phyloP scores from a whole-genome alignment of 2,888 invertebrate genomes.

The Cephus pygmeus region DNA sequence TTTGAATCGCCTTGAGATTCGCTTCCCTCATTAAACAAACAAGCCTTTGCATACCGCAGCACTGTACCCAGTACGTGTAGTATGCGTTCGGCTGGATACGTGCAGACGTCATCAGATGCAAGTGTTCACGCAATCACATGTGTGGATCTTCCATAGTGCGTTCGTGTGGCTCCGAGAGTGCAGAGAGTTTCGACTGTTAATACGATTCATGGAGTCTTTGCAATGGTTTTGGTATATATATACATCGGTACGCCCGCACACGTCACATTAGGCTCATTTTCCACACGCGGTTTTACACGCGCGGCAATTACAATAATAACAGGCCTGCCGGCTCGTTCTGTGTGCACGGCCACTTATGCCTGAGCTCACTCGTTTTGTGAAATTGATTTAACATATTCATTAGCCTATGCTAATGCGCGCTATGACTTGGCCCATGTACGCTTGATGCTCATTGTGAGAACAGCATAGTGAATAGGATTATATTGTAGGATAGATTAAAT shows the following conservation, averaged over 20 bases:
- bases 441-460: not conserved
- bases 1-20: slow-evolving; percentile 64
- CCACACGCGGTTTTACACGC: slow-evolving; percentile 61
- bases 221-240: not conserved
- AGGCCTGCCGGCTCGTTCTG: slow-evolving; percentile 50
- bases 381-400: slow-evolving; percentile 66
- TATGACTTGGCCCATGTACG: not conserved
- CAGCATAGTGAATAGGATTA: not conserved
- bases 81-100: not conserved
- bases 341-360: slow-evolving; percentile 41
- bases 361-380: slow-evolving; percentile 54
- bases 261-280: slow-evolving; percentile 64
- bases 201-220: not conserved
- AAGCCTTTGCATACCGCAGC: slow-evolving; percentile 55
- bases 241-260: slow-evolving; percentile 46
- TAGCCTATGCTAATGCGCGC: slow-evolving; percentile 59
- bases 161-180: not conserved
- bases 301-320: slow-evolving; percentile 65
- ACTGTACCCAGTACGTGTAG: not conserved
- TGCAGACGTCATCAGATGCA: not conserved
- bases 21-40: slow-evolving; percentile 63
- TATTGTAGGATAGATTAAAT: no score
- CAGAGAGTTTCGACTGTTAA: not conserved
- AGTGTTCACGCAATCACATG: not conserved
- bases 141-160: not conserved